Evolutionary conservation across 2,113 vertebrate genomes (phyloP).

Genomic region (Carassius gibelio): DNA sequence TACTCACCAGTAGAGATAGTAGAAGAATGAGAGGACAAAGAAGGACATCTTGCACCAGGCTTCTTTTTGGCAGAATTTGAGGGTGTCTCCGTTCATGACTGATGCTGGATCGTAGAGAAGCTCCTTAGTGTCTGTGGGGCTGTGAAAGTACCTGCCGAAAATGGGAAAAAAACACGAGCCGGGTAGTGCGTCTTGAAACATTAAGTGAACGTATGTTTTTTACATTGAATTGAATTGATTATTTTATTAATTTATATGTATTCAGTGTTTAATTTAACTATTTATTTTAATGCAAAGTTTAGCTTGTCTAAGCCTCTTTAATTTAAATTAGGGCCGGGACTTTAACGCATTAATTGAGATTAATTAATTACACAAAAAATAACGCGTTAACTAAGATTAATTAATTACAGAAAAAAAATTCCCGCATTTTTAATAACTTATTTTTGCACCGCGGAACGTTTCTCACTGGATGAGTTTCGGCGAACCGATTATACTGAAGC

Average conservation of each 20-base stretch:
- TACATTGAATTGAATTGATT: background rate
- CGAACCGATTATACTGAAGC: too few relatives aligned
- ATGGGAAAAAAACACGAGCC: constrained; percentile 67
- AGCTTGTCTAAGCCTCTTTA: background rate
- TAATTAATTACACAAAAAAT: too few relatives aligned
- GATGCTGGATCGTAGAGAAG: constrained; percentile 92
- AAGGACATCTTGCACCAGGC: constrained; percentile 99
- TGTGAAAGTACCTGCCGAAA: constrained; percentile 91
- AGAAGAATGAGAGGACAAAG: constrained; percentile 98
- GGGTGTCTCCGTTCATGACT: constrained; percentile 94
- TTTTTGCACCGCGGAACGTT: too few relatives aligned
- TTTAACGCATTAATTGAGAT: too few relatives aligned
- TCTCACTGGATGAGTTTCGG: too few relatives aligned
- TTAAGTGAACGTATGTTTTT: background rate
- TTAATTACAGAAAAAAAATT: too few relatives aligned
- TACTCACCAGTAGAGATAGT: constrained; percentile 98
- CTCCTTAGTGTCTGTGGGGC: constrained; percentile 93
- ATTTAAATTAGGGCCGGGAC: background rate
- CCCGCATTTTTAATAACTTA: too few relatives aligned
- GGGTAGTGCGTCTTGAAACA: constrained; percentile 66
- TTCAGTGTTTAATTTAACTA: background rate
- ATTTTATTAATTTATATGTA: background rate
- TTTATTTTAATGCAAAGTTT: background rate
- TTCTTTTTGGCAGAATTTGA: constrained; percentile 97
- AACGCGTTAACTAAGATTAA: too few relatives aligned